Evolutionary conservation across 2,113 vertebrate species (phyloP), one percentile per base, ranked within the genome.

Genomic region (Bos indicus): DNA sequence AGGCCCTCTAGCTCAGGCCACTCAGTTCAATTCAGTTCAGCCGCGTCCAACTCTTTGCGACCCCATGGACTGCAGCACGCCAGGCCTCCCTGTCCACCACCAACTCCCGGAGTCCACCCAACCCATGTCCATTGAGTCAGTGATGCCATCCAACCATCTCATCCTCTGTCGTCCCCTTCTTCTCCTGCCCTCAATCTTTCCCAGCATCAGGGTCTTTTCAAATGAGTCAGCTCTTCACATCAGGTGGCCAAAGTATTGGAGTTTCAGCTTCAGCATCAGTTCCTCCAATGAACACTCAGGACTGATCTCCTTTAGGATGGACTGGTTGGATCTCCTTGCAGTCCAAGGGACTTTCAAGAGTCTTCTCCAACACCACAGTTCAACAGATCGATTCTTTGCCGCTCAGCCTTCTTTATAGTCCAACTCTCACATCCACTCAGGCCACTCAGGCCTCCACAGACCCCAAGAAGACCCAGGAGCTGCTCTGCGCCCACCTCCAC

Each of bases 341-440:
- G 64, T 36, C 64, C 64, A 11, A 21, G 17, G 64, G n/a, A 71
- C 17, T 21, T n/a, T 36, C n/a, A 36, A 21, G n/a, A 23, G 64
- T 36, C 64, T 36, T 36, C n/a, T 71, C n/a, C 17, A 71, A 5
- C 4, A 36, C n/a, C n/a, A 71, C n/a, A 11, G 64, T 36, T 67
- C 64, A 71, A 11, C 5, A 36, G 17, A 36, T 71, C 4, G 0
- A 21, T 36, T 71, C n/a, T 71, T 71, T 0, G 0, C 9, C 1
- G 0, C 64, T 71, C 64, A 71, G 64, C n/a, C 5, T 21, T 36
- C 64, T 36, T 36, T 12, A 71, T 36, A 21, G 64, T 36, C n/a
- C n/a, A 23, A 3, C 9, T 71, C n/a, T 71, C 64, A 71, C 64
- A 23, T 11, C 19, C 64, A 36, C 64, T 36, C 56, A 17, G 9